Conservation (phyloP, 2,797 vertebrate species). For the Acestrorhynchus altus region DNA sequence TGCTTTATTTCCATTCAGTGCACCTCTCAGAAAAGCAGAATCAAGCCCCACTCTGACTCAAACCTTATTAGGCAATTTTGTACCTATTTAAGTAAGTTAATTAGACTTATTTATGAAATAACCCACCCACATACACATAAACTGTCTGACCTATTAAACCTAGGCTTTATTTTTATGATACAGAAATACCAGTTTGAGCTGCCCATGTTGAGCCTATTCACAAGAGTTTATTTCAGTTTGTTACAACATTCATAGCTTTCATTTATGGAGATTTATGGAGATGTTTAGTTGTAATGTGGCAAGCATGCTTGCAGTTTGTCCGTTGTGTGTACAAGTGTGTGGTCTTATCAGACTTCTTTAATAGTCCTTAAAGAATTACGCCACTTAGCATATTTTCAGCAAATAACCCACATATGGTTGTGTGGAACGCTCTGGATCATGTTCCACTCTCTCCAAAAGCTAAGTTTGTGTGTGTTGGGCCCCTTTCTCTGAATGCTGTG, state of each 20-base stretch:
- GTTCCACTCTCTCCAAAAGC: conserved; percentile 30
- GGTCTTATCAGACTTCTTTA: conserved; percentile 63
- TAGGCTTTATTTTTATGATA: conserved; percentile 14
- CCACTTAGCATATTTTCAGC: conserved; percentile 64
- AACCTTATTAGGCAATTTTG: conserved; percentile 5
- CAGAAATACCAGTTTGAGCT: not conserved
- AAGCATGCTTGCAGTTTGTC: not conserved
- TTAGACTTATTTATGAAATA: conserved; percentile 24
- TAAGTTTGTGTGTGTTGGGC: conserved; percentile 14
- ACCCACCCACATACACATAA: conserved; percentile 23
- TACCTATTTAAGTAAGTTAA: conserved; percentile 6
- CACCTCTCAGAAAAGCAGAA: not conserved
- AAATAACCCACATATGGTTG: conserved; percentile 62
- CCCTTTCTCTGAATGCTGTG: conserved; percentile 3
- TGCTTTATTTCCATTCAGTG: not conserved
- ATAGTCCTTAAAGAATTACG: conserved; percentile 61
- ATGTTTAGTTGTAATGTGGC: conserved; percentile 16
- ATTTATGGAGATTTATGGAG: not conserved
- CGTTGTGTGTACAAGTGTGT: conserved; percentile 42
- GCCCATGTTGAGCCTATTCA: not conserved
- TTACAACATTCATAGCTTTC: conserved; percentile 15
- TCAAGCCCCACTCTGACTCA: not conserved
- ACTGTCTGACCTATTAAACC: conserved; percentile 18
- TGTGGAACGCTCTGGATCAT: conserved; percentile 36
- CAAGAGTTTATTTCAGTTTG: conserved; percentile 5